Evolutionary conservation across 2,888 invertebrate genomes (phyloP), one percentile per base, ranked within the genome.

Genomic region (Hyppa rectilinea): DNA sequence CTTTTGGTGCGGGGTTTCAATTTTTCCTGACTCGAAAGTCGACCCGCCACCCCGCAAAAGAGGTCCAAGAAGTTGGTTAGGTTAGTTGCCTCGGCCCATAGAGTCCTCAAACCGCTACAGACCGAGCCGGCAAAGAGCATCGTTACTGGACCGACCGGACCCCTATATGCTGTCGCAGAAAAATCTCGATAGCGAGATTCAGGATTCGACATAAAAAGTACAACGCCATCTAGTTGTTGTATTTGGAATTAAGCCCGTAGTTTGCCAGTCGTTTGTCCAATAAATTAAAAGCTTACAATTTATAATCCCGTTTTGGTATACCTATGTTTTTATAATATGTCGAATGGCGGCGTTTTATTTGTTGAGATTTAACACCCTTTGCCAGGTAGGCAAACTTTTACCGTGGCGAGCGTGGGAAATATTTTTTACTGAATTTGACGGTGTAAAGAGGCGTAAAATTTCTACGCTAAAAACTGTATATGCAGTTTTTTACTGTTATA

Each of bases 111-210:
- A 97, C 96, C 96, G 96, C 96, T 96, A 97, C 96, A 97, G 97
- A 97, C 97, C 97, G 97, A 97, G 97, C 97, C 97, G 97, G 97
- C 97, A 94, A 94, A 96, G 96, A 95, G 96, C 95, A 34, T 4
- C 7, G 2, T 1, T 5, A 0, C 0, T 0, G 0, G 5, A 31
- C 1, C 12, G 12, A 10, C 29, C 40, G 55, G 43, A 14, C 95
- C 89, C 40, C 91, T 77, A 79, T 84, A 79, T 40, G 17, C 61
- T 43, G 31, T 20, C 64, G 59, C 29, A 14, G 29, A 73, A 82
- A 83, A 82, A 85, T 82, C 81, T 85, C 80, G 71, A 76, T 80
- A 89, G 87, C 89, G 90, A 84, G 89, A 87, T 89, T 84, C 83
- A 91, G 82, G 61, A 79, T 66, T 56, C 38, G 38, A 40, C 43